Evolutionary conservation across 2,888 invertebrate species (phyloP), one percentile per base, ranked within the genome.

Genomic region (Beris chalybata): DNA sequence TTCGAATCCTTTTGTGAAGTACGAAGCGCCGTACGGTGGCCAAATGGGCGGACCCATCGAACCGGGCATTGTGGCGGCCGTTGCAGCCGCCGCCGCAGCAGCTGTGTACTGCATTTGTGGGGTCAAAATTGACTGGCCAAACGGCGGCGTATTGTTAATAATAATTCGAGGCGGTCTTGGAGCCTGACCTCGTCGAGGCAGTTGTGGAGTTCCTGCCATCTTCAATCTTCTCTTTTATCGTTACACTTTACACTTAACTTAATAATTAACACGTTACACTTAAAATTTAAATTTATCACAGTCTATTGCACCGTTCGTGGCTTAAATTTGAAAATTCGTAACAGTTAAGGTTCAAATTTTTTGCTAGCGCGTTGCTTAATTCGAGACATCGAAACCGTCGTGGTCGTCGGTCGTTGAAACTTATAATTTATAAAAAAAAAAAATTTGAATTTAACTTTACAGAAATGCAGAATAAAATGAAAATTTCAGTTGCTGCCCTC

Each of bases 1-100:
- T 72, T 87, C 88, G 72, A 92, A 90, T 74, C 91, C 91, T 72
- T 89, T 88, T 75, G 90, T 82, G 74, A 72, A 47, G 72, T 67
- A 79, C 1, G 81, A 78, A 74, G 80, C 80, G 13, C 74, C 74
- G 59, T 79, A 75, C 0, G 75, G 73, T 1, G 79, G 78, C 79
- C 79, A 80, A 7, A 44, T 12, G 22, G 65, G 65, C 56, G 56
- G 15, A 4, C 55, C 56, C 32, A 56, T 48, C 4, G 56, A 22
- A 69, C 78, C 76, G 0, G 79, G 79, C 53, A 55, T 30, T 30
- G 76, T 78, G 4, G 73, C 74, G 1, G 67, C 67, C 0, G 70
- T 68, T 45, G 69, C 65, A 6, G 66, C 67, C 11, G 64, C 64
- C 2, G 54, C 44, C 1, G 7, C 43, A n/a, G 52, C 12, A 11